Evolutionary conservation across 1,140 invertebrate genomes (phyloP), one percentile per base, ranked within the genome.

Genomic region (Monochamus saltuarius): DNA sequence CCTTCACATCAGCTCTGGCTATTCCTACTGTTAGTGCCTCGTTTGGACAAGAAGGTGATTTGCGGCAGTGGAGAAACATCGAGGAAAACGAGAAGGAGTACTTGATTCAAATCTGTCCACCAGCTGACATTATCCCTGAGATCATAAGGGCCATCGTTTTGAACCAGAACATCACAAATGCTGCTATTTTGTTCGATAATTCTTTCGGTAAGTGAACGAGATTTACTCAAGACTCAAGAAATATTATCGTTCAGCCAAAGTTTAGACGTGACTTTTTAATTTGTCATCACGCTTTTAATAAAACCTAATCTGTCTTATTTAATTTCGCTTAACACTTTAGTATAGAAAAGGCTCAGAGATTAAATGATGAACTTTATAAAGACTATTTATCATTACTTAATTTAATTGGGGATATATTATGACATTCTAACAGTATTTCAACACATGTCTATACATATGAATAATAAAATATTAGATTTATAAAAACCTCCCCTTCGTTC

Each of bases 171-270:
- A 90, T 95, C 43, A 93, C 89, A 11, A 94, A 94, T 77, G 92
- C 94, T 14, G 94, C 91, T 2, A 90, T 97, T 42, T 80, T 97
- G 7, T 95, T 93, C 74, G 93, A 97, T 69, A 82, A 89, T 9
- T 86, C 87, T 17, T 95, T 95, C 70, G 87, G 89, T 91, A 80
- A 78, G 77, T 66, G n/a, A 17, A 22, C 4, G 11, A 17, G 7
- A 47, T 13, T 4, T 1, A 11, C 3, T n/a, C n/a, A n/a, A 45
- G 1, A 4, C 9, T 1, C 17, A 45, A 4, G 8, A 1, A 45
- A 13, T 45, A 14, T 1, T 45, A 45, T 45, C 1, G 17, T 4
- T 13, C 11, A 13, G n/a, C n/a, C 1, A 13, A 17, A 8, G 9
- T 9, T 10, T 45, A 16, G 7, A 10, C 8, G n/a, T n/a, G n/a